Conservation (phyloP, 2,888 invertebrate species). For the Ornithoptera priamus region DNA sequence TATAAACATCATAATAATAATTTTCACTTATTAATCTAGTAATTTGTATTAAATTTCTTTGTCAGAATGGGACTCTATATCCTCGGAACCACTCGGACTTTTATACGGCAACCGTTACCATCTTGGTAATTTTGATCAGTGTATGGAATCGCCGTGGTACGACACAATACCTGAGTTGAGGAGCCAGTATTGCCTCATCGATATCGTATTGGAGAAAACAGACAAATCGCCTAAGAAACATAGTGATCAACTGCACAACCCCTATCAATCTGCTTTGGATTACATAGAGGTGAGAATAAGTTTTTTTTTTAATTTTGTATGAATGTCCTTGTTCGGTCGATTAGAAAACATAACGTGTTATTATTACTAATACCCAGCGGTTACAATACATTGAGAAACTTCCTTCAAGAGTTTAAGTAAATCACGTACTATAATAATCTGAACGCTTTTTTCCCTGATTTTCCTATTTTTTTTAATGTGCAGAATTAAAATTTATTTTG, state of each 20-base stretch:
- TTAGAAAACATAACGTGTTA: too few relatives aligned
- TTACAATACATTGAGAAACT: too few relatives aligned
- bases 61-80: slow-evolving; percentile 82
- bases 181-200: slow-evolving; percentile 74
- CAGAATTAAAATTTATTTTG: neutral
- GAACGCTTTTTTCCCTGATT: too few relatives aligned
- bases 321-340: too few relatives aligned
- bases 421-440: too few relatives aligned
- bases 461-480: neutral
- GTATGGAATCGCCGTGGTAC: slow-evolving; percentile 64
- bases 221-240: slow-evolving; percentile 48
- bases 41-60: slow-evolving; percentile 24
- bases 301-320: neutral
- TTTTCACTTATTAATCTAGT: too few relatives aligned
- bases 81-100: slow-evolving; percentile 78
- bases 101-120: slow-evolving; percentile 79
- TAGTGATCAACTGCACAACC: slow-evolving; percentile 48
- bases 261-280: slow-evolving; percentile 68
- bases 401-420: too few relatives aligned
- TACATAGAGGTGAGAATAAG: slow-evolving; percentile 58
- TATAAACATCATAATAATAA: too few relatives aligned
- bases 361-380: too few relatives aligned
- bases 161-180: slow-evolving; percentile 50
- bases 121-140: slow-evolving; percentile 82
- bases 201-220: slow-evolving; percentile 62